These are phyloP conservation scores for Empidonax traillii DNA, from an alignment of 2,113 vertebrate species.

Conservation along the genomic window DNA sequence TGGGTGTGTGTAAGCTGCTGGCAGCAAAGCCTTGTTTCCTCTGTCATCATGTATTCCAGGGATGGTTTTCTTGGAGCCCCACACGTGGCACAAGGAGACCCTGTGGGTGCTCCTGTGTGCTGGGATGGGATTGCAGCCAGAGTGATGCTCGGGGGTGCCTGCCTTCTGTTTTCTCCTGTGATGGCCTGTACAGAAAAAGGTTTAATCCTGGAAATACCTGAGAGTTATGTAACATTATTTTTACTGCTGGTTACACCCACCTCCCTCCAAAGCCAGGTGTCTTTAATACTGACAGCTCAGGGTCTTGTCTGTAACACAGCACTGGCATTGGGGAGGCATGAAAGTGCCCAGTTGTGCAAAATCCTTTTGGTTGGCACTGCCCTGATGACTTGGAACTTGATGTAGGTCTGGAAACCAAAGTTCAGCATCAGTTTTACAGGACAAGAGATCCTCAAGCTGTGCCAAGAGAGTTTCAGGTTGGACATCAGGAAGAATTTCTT, in stretches of 20 bases:
- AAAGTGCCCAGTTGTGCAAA: neutral
- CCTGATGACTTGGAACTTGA: neutral
- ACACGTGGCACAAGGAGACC: neutral
- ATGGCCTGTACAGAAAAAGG: neutral
- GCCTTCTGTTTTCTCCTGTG: neutral
- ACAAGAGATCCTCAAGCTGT: neutral
- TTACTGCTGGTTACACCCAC: neutral
- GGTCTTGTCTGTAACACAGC: neutral
- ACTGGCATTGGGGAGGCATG: neutral
- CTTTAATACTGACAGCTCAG: neutral
- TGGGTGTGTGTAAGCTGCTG: neutral
- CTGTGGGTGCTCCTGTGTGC: neutral
- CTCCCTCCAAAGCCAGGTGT: neutral
- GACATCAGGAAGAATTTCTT: neutral
- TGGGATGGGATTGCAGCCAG: neutral
- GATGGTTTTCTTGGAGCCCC: neutral
- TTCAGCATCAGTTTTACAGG: neutral
- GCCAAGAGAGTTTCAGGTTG: neutral
- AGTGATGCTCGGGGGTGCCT: fast-evolving
- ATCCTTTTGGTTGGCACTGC: neutral
- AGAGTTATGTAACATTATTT: neutral
- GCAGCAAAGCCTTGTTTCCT: neutral
- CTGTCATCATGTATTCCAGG: neutral
- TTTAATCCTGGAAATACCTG: neutral
- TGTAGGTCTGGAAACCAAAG: neutral